Evolutionary conservation across 1,140 invertebrate genomes (phyloP), one percentile per base, ranked within the genome.

Genomic region (Portunus trituberculatus): DNA sequence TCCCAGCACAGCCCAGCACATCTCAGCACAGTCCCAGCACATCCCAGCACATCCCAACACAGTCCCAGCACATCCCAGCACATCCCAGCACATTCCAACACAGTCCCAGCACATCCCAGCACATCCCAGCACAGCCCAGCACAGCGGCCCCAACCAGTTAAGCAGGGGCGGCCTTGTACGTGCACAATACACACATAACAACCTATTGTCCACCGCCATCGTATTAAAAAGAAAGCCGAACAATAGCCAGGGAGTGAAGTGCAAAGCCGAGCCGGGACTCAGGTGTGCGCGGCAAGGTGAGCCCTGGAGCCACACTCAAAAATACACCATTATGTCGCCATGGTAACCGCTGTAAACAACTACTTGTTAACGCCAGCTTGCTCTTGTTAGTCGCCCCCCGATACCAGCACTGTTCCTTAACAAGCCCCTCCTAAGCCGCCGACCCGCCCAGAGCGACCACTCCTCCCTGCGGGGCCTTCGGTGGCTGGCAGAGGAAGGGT

Each of bases 321-420:
- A 94, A 94, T 94, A 88, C 48, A 88, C 93, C 93, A 94, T 94
- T 94, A 94, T 94, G 93, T 94, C 88, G 52, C 93, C 93, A 94
- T 94, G 93, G 93, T 76, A 94, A 94, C 93, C 86, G 88, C 93
- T 90, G 93, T 94, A 94, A 94, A 94, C 93, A 94, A 94, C 93
- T 88, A 94, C 93, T 91, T 91, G 93, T 94, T 90, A 94, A 48
- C 32, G 88, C 31, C 29, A 31, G n/a, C 20, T 29, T 25, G 83
- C 48, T 83, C 59, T 90, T 94, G 86, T 91, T 94, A 91, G 88
- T 59, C 31, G 48, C n/a, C 45, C 48, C 52, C 67, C 90, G 88
- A 91, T 91, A 83, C 93, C 90, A 94, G 67, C 93, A 90, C 59
- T 28, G 67, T 28, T 82, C 93, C 93, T 94, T 94, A 94, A 94